Conservation (phyloP, 2,888 invertebrate species). For the Stictocephala bisonia region DNA sequence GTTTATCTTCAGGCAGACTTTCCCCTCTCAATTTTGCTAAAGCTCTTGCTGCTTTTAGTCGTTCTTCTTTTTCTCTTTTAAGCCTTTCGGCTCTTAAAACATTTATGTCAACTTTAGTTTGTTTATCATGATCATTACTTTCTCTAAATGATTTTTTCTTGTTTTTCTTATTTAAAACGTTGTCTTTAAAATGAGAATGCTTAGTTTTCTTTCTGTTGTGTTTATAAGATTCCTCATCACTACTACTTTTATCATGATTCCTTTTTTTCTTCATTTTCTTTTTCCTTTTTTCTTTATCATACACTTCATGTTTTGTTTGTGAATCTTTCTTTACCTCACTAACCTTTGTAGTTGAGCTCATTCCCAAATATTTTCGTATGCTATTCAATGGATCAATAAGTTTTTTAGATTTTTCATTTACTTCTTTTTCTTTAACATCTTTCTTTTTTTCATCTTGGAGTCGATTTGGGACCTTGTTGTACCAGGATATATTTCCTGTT, state of each 20-base stretch:
- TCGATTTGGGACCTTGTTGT: slow-evolving; percentile 77
- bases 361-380: slow-evolving; percentile 70
- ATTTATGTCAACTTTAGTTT: slow-evolving; percentile 68
- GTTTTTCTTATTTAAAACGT: slow-evolving; percentile 59
- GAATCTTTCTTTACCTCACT: slow-evolving; percentile 38
- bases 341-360: slow-evolving; percentile 15
- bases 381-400: slow-evolving; percentile 79
- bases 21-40: slow-evolving; percentile 76
- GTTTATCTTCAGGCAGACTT: slow-evolving; percentile 60
- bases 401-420: slow-evolving; percentile 74
- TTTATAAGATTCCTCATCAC: slow-evolving; percentile 58
- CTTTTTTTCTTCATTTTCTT: slow-evolving; percentile 58
- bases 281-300: slow-evolving; percentile 49
- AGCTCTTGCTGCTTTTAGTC: slow-evolving; percentile 75
- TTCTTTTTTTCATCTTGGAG: slow-evolving; percentile 64
- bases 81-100: slow-evolving; percentile 81
- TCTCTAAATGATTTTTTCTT: slow-evolving; percentile 63
- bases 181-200: slow-evolving; percentile 61
- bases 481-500: slow-evolving; percentile 90
- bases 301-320: slow-evolving; percentile 53
- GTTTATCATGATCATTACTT: slow-evolving; percentile 51
- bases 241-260: slow-evolving; percentile 54
- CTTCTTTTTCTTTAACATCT: slow-evolving; percentile 66
- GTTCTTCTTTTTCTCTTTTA: slow-evolving; percentile 84
- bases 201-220: slow-evolving; percentile 58